Percentiles rank a stretch among this genome's conserved stretches.
Conservation (phyloP, 1,140 invertebrate genomes). For the Neodiprion fabricii region DNA sequence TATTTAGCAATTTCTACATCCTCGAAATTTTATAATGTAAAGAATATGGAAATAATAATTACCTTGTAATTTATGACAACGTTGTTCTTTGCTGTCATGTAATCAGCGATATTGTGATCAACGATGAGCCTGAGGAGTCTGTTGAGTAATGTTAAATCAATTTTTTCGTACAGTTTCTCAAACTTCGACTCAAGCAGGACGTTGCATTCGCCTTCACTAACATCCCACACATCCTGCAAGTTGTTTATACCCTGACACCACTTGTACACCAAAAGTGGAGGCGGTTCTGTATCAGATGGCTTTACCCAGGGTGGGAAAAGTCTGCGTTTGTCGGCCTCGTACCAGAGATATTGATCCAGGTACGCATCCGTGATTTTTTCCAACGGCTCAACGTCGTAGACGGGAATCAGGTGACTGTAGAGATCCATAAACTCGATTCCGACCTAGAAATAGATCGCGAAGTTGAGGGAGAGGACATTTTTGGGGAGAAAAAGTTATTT, state of each 20-base stretch:
- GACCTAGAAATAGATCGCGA: constrained; percentile 64
- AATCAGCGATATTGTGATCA: constrained; percentile 99
- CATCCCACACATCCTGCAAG: constrained; percentile 98
- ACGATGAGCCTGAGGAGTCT: constrained; percentile 94
- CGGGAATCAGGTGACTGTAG: constrained; percentile 98
- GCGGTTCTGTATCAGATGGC: constrained; percentile 97
- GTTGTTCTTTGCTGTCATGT: constrained; percentile 99
- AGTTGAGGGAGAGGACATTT: constrained; percentile 11
- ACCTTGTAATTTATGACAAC: constrained; percentile 99
- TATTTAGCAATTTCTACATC: background rate
- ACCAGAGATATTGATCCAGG: constrained; percentile 99
- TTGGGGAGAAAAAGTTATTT: background rate
- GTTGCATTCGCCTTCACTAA: constrained; percentile 97
- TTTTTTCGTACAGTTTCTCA: constrained; percentile 99
- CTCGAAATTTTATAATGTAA: background rate
- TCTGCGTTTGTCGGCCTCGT: constrained; percentile 97
- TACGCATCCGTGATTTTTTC: constrained; percentile 99
- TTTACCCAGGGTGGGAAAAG: constrained; percentile 99
- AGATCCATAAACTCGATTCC: constrained; percentile 99
- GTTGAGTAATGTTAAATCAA: constrained; percentile 97
- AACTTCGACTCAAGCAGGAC: constrained; percentile 97
- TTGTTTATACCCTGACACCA: constrained; percentile 99
- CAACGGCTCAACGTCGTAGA: constrained; percentile 98
- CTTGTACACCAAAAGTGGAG: constrained; percentile 97
- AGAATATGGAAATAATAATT: constrained; percentile 16